Percentiles rank a stretch among this genome's conserved stretches.
Evolutionary conservation across 2,888 invertebrate species (phyloP).

Genomic region (Cephus rjabovi): DNA sequence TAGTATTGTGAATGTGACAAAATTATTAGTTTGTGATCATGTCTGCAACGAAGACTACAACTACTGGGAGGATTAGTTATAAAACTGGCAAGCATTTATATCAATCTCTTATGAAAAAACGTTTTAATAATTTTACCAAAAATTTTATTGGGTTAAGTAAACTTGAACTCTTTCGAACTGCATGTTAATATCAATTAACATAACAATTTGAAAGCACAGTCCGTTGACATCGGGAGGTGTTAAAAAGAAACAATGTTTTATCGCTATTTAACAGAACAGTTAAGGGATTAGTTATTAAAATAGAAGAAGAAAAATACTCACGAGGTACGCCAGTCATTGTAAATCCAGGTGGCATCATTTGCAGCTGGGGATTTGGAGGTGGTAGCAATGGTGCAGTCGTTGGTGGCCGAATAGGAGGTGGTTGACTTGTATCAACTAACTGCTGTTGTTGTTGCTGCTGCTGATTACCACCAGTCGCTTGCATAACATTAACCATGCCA

Average conservation of each 20-base stretch:
- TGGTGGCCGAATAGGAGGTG: constrained; percentile 69
- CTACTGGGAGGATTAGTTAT: constrained; percentile 24
- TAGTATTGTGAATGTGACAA: constrained; percentile 15
- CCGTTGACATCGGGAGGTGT: background rate
- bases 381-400: constrained; percentile 66
- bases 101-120: background rate
- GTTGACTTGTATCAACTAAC: constrained; percentile 74
- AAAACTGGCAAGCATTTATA: constrained; percentile 55
- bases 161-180: background rate
- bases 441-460: constrained; percentile 44
- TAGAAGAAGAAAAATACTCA: constrained; percentile 42
- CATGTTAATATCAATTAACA: background rate
- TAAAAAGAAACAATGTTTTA: background rate
- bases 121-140: background rate
- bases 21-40: constrained; percentile 29
- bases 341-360: constrained; percentile 67
- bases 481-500: constrained; percentile 55
- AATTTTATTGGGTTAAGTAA: background rate
- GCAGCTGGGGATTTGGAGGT: constrained; percentile 58
- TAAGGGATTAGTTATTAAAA: background rate
- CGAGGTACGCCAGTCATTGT: constrained; percentile 65
- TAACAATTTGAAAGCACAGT: background rate
- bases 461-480: constrained; percentile 33
- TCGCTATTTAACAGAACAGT: background rate
- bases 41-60: constrained; percentile 28